Percentiles rank a stretch among this genome's conserved stretches.
These are phyloP conservation scores for Microtus montanus DNA, from an alignment of 2,113 vertebrate genomes.

Conservation along the genomic window DNA sequence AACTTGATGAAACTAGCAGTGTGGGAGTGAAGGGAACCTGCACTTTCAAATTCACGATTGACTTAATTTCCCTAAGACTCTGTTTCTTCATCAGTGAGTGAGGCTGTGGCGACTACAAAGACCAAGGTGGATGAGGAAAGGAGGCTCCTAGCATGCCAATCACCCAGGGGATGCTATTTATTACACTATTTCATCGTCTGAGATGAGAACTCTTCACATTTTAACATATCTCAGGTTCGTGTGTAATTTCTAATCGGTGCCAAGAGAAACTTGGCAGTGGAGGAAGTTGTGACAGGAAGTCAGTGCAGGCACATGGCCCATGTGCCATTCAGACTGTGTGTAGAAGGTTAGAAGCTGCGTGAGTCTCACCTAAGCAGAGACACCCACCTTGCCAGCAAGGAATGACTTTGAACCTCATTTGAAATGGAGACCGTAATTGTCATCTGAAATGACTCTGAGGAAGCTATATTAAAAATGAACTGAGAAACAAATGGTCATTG, in stretches of 20 bases:
- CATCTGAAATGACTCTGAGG: slow-evolving; percentile 29
- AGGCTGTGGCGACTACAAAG: not conserved
- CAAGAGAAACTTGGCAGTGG: slow-evolving; percentile 76
- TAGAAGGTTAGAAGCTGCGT: slow-evolving; percentile 67
- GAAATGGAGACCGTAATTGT: slow-evolving; percentile 46
- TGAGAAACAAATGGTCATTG: slow-evolving; percentile 61
- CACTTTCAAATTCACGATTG: not conserved
- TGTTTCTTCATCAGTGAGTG: slow-evolving; percentile 13
- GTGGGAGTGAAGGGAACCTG: not conserved
- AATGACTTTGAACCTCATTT: slow-evolving; percentile 53
- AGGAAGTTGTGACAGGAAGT: slow-evolving; percentile 72
- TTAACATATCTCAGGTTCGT: slow-evolving; percentile 67
- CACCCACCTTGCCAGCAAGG: slow-evolving; percentile 27
- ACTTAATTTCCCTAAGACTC: not conserved
- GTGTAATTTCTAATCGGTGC: slow-evolving; percentile 64
- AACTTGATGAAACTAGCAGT: not conserved
- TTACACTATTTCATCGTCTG: slow-evolving; percentile 55
- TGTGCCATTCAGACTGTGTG: slow-evolving; percentile 59
- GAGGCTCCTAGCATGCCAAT: not conserved
- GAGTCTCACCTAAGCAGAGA: slow-evolving; percentile 69
- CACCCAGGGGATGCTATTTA: slow-evolving; percentile 64
- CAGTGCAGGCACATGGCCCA: slow-evolving; percentile 70
- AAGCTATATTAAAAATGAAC: slow-evolving; percentile 29
- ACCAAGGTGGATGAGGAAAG: slow-evolving; percentile 23
- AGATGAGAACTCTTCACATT: slow-evolving; percentile 71